These are phyloP conservation scores for Caenorhabditis sp. DNA, from an alignment of 2,888 invertebrate genomes.

Conservation along the genomic window DNA sequence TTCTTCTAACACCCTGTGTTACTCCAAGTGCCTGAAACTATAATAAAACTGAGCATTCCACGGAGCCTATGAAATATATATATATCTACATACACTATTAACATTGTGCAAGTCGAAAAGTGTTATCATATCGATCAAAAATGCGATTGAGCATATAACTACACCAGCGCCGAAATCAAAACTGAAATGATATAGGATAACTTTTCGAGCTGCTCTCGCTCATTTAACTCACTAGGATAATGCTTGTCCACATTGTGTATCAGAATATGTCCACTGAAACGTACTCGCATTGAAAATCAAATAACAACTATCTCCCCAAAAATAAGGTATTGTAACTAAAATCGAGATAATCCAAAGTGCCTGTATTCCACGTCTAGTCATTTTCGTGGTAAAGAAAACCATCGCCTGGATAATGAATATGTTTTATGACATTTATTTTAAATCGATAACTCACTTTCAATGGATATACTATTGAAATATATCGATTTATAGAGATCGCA, in stretches of 20 bases:
- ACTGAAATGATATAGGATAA: too few relatives aligned
- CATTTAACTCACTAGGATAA: conserved; percentile 30
- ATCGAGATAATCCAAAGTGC: conserved; percentile 32
- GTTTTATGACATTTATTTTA: too few relatives aligned
- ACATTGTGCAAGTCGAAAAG: conserved; percentile 18
- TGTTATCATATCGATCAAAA: conserved; percentile 28
- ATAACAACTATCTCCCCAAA: conserved; percentile 29
- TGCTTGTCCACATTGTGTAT: conserved; percentile 22
- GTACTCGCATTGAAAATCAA: conserved; percentile 27
- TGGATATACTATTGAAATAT: conserved; percentile 43
- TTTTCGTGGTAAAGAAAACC: conserved; percentile 23
- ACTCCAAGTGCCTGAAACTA: conserved; percentile 17
- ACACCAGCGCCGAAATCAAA: conserved; percentile 36
- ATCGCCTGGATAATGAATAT: conserved; percentile 16
- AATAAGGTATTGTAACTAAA: conserved; percentile 43
- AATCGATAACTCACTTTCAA: conserved; percentile 34
- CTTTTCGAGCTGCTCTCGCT: too few relatives aligned
- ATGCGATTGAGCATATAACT: conserved; percentile 20
- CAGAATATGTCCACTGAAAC: conserved; percentile 29
- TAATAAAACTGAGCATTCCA: too few relatives aligned
- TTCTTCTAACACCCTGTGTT: conserved; percentile 7
- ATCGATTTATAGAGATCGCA: conserved; percentile 48
- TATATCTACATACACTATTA: conserved; percentile 19
- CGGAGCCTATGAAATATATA: too few relatives aligned
- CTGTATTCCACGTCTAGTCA: conserved; percentile 13